Evolutionary conservation across 2,888 invertebrate species (phyloP), one percentile per base, ranked within the genome.

Genomic region (Apotomis turbidana): DNA sequence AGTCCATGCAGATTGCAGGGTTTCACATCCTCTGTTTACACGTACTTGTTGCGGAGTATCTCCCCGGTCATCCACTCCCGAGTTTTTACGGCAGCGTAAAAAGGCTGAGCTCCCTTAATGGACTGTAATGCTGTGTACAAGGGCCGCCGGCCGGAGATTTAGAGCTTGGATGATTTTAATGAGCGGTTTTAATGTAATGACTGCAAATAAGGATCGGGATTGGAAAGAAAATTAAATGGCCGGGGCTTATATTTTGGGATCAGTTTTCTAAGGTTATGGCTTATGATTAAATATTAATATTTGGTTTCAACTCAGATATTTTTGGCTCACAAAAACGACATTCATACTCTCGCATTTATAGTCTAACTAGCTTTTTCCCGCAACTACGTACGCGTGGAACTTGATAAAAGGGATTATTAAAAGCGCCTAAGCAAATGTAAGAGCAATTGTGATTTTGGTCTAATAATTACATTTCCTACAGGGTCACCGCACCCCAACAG

Each of bases 101-200:
- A 71, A 68, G 62, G 52, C 68, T 68, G 58, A 68, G 71, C 71
- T 15, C 36, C 54, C 12, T 13, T 68, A 63, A 72, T 62, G 68
- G 62, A 59, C 58, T 52, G 36, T 72, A 68, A 72, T 70, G 38
- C 46, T 46, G 72, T 68, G 59, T 59, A 68, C 59, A 68, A 59
- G 57, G 57, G 54, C 59, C 66, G 68, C 58, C 41, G 66, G 63
- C 36, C 62, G 44, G 6, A 63, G 68, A 54, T 68, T 72, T 68
- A 46, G 52, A 57, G 46, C 62, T 54, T 12, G 58, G 62, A 62
- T 62, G 67, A 46, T 63, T 68, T 72, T 72, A 72, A 72, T 72
- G 68, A 58, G 68, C 49, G 61, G 61, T 57, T 63, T 72, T 72
- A 68, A 72, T 59, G 68, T 68, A 63, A 72, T 72, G 58, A 68